Evolutionary conservation across 2,113 vertebrate species (phyloP).

Genomic region (Poeciliopsis retropinna): DNA sequence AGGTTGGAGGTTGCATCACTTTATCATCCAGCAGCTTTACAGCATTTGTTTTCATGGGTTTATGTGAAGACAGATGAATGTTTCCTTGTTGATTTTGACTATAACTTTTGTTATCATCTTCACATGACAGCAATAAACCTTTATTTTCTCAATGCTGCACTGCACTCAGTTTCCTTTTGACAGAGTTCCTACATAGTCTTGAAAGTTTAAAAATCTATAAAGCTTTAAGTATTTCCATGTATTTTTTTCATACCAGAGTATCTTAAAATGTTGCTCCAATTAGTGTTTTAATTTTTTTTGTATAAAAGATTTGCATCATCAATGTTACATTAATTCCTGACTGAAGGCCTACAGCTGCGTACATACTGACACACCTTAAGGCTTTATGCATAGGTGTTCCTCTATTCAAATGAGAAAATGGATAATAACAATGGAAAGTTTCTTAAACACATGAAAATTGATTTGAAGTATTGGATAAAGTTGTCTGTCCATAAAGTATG

Average conservation of each 20-base stretch:
- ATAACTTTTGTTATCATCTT: not conserved
- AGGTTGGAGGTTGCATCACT: not conserved
- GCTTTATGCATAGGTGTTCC: not conserved
- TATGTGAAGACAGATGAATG: slow-evolving; percentile 11
- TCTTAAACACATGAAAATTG: not conserved
- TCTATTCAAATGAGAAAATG: not conserved
- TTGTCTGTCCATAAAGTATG: not conserved
- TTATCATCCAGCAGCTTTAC: not conserved
- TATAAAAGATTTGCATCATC: not conserved
- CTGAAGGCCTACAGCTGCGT: not conserved
- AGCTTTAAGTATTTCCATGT: not conserved
- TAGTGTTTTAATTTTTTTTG: not conserved
- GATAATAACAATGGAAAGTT: not conserved
- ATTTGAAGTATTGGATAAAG: not conserved
- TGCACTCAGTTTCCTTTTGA: slow-evolving; percentile 2
- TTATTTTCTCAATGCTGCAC: not conserved
- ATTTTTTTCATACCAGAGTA: not conserved
- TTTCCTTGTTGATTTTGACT: slow-evolving; percentile 12
- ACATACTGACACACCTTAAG: not conserved
- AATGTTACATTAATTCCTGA: not conserved
- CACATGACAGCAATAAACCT: not conserved
- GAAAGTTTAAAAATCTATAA: not conserved
- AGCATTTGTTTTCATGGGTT: slow-evolving; percentile 5
- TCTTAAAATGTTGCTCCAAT: not conserved
- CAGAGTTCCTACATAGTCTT: not conserved